These are phyloP conservation scores for Tenebrio molitor DNA, from an alignment of 1,140 invertebrate species.

Conservation along the genomic window DNA sequence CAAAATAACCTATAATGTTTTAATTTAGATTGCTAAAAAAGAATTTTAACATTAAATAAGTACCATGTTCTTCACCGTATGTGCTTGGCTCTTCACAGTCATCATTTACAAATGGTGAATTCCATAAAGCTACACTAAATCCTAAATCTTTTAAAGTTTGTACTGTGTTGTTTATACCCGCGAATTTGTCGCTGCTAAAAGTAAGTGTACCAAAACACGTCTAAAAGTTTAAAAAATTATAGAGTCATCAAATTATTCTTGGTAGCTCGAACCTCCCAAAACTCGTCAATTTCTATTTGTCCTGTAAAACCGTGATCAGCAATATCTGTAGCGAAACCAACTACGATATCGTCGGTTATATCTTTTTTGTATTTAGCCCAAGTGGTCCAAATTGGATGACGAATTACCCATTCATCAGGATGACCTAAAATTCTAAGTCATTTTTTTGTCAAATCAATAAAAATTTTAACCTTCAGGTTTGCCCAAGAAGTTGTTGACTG, in stretches of 20 bases:
- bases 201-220: constrained; percentile 87
- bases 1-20: constrained; percentile 68
- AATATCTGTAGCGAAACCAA: constrained; percentile 82
- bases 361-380: constrained; percentile 85
- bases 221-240: constrained; percentile 52
- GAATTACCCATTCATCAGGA: constrained; percentile 81
- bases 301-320: constrained; percentile 79
- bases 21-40: background rate
- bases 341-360: constrained; percentile 77
- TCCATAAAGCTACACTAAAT: constrained; percentile 86
- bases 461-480: constrained; percentile 68
- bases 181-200: constrained; percentile 78
- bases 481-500: constrained; percentile 71
- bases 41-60: background rate
- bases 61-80: constrained; percentile 67
- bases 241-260: constrained; percentile 2
- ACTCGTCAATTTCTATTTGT: constrained; percentile 92
- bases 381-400: constrained; percentile 91
- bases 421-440: constrained; percentile 60
- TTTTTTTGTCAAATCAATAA: background rate
- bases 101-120: constrained; percentile 91
- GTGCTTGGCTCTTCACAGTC: constrained; percentile 73
- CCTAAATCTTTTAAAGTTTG: constrained; percentile 74
- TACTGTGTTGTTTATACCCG: constrained; percentile 74
- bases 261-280: constrained; percentile 78